Evolutionary conservation across 2,888 invertebrate genomes (phyloP), one percentile per base, ranked within the genome.

Genomic region (Cactoblastis cactorum): DNA sequence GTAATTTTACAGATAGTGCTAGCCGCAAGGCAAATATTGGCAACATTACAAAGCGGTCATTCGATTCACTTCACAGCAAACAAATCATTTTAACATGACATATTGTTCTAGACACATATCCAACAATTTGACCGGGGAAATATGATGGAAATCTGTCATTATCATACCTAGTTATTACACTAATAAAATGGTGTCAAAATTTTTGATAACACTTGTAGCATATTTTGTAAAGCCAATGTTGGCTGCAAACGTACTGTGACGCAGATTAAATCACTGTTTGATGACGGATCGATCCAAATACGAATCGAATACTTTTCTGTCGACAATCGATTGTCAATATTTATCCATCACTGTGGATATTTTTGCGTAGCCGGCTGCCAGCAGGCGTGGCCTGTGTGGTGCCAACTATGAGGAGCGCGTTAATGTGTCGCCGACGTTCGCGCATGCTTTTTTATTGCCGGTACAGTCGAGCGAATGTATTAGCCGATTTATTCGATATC

Each of bases 321-420:
- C 74, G 77, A 77, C 69, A 67, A 55, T 63, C 65, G 61, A 68
- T 62, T 61, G 65, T 69, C 55, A 58, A 55, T 56, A 54, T 59
- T 50, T 62, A 70, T 75, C 67, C 78, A 74, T 77, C 80, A 75
- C 80, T 80, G 79, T 69, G 67, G 73, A 73, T 75, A 70, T 69
- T 74, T 69, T 70, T 74, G 67, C 70, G 68, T 66, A 65, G 61
- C 61, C 59, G 57, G 65, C 65, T 82, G 83, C 81, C 83, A 83
- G 75, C 74, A 65, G 85, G 84, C 79, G 84, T 80, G 70, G 84
- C 69, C 67, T 70, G 68, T 62, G 69, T 65, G 75, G 78, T 87
- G 87, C 87, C 88, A 89, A 88, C 76, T 85, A 89, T 89, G 87
- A 83, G 81, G 83, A 76, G 85, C 84, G 80, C 87, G 88, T 75